These are phyloP conservation scores for Hypsibius dujardini DNA, from an alignment of 1,140 invertebrate species.

Conservation along the genomic window DNA sequence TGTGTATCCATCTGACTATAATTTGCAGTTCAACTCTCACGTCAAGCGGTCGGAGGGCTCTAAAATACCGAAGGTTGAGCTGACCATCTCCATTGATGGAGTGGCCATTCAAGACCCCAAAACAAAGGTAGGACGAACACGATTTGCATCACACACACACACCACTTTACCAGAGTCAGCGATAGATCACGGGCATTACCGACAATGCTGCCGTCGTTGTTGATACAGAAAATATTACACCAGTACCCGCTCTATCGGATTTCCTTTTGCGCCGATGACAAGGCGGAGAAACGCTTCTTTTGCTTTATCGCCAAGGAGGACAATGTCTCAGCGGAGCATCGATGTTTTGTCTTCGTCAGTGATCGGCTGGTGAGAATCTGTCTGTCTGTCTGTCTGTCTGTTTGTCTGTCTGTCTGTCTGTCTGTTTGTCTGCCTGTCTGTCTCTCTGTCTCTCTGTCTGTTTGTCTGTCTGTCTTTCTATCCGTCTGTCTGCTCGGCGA, in stretches of 20 bases:
- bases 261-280: slow-evolving; percentile 93
- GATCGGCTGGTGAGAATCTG: slow-evolving; percentile 56
- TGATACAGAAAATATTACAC: slow-evolving; percentile 53
- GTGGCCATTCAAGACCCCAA: slow-evolving; percentile 73
- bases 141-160: too few species aligned
- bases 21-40: slow-evolving; percentile 63
- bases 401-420: too few species aligned
- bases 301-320: slow-evolving; percentile 83
- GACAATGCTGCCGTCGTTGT: slow-evolving; percentile 18
- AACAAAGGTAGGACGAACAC: slow-evolving; percentile 36
- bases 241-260: slow-evolving; percentile 92
- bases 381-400: too few species aligned
- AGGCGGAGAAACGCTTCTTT: slow-evolving; percentile 89
- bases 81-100: slow-evolving; percentile 83
- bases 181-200: too few species aligned
- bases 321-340: slow-evolving; percentile 50
- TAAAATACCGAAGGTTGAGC: slow-evolving; percentile 72
- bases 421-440: too few species aligned
- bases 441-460: too few species aligned
- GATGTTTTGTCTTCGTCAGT: slow-evolving; percentile 87
- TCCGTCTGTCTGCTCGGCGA: too few species aligned
- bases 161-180: too few species aligned
- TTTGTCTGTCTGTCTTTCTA: too few species aligned
- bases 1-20: slow-evolving; percentile 19
- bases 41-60: slow-evolving; percentile 73